Percentiles rank a stretch among this genome's conserved stretches.
phyloP scores from a whole-genome alignment of 2,888 invertebrate species.

The Drosophila falleni region DNA sequence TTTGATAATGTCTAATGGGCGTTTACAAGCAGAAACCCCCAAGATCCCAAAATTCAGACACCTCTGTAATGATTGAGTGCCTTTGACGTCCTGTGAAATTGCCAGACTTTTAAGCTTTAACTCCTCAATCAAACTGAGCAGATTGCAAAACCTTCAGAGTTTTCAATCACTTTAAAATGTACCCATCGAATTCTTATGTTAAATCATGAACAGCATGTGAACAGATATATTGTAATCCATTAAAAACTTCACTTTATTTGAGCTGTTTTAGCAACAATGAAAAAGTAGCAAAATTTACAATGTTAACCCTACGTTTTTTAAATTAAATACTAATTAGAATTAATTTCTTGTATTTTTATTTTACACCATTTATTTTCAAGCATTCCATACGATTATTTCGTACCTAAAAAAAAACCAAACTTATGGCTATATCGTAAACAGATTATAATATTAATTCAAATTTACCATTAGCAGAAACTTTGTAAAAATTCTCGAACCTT shows the following conservation, averaged over 20 bases:
- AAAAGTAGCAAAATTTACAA: neutral
- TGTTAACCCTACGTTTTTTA: too few relatives aligned
- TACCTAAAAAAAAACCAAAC: too few relatives aligned
- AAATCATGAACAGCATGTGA: neutral
- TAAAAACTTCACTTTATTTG: neutral
- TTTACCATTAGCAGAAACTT: neutral
- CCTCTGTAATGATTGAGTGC: constrained; percentile 23
- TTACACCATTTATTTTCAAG: too few relatives aligned
- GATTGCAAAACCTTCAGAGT: neutral
- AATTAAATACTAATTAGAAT: too few relatives aligned
- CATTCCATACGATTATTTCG: too few relatives aligned
- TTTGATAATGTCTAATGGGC: constrained; percentile 33
- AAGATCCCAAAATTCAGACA: neutral
- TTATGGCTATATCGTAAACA: neutral
- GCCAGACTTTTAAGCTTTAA: constrained; percentile 11
- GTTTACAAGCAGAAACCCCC: neutral
- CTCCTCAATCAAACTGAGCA: neutral
- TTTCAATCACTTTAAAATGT: constrained; percentile 2
- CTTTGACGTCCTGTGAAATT: constrained; percentile 10
- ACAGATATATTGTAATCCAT: neutral
- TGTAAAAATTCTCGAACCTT: neutral
- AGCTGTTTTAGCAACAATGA: neutral
- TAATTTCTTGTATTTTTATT: too few relatives aligned
- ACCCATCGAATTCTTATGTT: neutral
- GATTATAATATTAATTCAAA: neutral